A percentile compares a stretch with the other conserved stretches of the same genome.
These are phyloP conservation scores for Incurvaria masculella DNA, from an alignment of 2,888 invertebrate species.

Conservation along the genomic window DNA sequence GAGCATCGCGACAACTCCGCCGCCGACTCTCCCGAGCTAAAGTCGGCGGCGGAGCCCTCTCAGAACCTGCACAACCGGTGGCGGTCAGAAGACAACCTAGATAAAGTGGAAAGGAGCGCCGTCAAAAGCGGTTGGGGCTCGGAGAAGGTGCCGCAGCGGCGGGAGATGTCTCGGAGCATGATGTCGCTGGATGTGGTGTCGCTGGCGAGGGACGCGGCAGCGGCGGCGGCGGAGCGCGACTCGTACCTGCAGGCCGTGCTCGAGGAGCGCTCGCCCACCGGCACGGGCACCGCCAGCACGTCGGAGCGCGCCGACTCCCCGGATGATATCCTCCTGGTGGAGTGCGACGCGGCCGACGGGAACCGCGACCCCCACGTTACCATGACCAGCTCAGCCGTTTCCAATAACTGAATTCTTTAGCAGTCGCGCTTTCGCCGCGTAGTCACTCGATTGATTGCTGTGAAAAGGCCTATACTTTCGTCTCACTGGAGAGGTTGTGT, in stretches of 20 bases:
- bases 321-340: slow-evolving; percentile 47
- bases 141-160: slow-evolving; percentile 25
- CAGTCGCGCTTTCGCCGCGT: not conserved
- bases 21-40: not conserved
- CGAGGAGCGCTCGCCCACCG: slow-evolving; percentile 46
- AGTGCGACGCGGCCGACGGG: slow-evolving; percentile 48
- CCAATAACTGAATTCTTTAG: slow-evolving; percentile 26
- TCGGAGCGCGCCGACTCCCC: slow-evolving; percentile 48
- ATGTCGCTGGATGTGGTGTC: slow-evolving; percentile 48
- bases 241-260: slow-evolving; percentile 48
- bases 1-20: slow-evolving; percentile 44
- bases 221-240: slow-evolving; percentile 38
- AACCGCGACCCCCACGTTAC: slow-evolving; percentile 45
- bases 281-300: slow-evolving; percentile 47
- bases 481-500: not conserved
- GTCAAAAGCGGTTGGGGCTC: not conserved
- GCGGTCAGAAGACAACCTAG: slow-evolving; percentile 30
- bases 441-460: slow-evolving; percentile 12
- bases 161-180: slow-evolving; percentile 48
- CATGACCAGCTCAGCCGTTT: slow-evolving; percentile 47
- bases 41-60: not conserved
- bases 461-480: slow-evolving; percentile 35
- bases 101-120: not conserved
- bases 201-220: slow-evolving; percentile 33
- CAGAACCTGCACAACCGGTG: slow-evolving; percentile 21